Base-by-base conservation (phyloP, 2,797 vertebrate genomes). In the Acanthornis magna region DNA sequence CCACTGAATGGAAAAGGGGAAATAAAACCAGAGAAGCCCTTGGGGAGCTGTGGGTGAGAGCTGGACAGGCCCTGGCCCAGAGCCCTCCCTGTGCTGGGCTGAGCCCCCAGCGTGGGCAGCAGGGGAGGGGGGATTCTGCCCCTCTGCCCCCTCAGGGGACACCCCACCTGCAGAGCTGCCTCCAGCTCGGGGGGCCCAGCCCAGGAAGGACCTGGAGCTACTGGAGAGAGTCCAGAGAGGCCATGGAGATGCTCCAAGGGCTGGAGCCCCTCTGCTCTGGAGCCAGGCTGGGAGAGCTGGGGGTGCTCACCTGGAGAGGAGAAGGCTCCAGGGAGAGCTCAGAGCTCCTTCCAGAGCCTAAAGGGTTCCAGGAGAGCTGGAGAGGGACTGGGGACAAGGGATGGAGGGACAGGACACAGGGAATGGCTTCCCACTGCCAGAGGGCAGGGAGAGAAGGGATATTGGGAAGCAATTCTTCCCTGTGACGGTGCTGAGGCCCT, bases 391-490 rank as follows among this genome's bases (percentile, higher is more conserved):
- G 7, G 42, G 50, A 78, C 42, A 86, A 55, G 25, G 25, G 7
- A 1, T 42, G 23, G 51, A 79, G 27, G 7, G 27, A 43, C 51
- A 87, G 51, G 43, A 65, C 5, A 13, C 6, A 4, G 34, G 34
- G 50, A 78, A 50, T 50, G 36, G 43, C 43, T 71, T 20, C 36
- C 8, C 50, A 71, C 4, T 16, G 32, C 3, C 57, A 63, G 14
- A 71, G 16, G 13, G 6, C 26, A 34, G 48, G 17, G 42, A 0
- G 26, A 0, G 65, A 54, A 34, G 57, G 63, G 48, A 55, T 3
- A 22, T 3, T 34, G 20, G 55, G 45, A 0, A 61, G n/a, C 18
- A 54, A 85, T 54, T 47, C 2, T 8, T 68, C 29, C 29, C 58
- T 63, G 50, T 0, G 17, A 63, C 34, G 65, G 25, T 34, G 40